Evolutionary conservation across 2,113 vertebrate genomes (phyloP), one percentile per base, ranked within the genome.

Genomic region (Penelope pileata): DNA sequence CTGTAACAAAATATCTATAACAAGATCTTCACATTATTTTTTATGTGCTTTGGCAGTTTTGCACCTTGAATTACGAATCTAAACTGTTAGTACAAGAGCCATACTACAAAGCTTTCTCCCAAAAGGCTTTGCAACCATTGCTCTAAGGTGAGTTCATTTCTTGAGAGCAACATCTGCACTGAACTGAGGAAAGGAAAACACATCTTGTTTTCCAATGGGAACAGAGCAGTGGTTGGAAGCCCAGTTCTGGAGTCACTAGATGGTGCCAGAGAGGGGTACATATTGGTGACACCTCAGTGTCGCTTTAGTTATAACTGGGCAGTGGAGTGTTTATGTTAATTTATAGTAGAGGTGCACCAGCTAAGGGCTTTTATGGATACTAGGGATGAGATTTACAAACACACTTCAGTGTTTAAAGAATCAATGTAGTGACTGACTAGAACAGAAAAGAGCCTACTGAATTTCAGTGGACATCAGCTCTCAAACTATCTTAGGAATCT

Each of bases 11-110:
- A 94, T 88, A 94, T 69, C 90, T 90, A 79, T 72, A 93, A 93
- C 90, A 88, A 94, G 76, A 97, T 86, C 91, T 94, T 86, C 73
- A 75, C 76, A 79, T 95, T 88, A 95, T 91, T 93, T 95, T 96
- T 94, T 86, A 95, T 93, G 64, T 81, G 93, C 73, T 94, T 93
- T 96, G 93, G 94, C 94, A 93, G 88, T 96, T 95, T 96, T 94
- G 95, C 93, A 95, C 94, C 93, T 94, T 84, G 91, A 95, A 86
- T 95, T 96, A 95, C 16, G 0, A 91, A 96, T 72, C 64, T 82
- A 84, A 96, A 86, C 88, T 95, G 91, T 90, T 91, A 83, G 56
- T 86, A 91, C 82, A 91, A 95, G 91, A 94, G 34, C 68, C 60
- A 78, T 12, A 67, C 43, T 53, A 86, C 90, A 95, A 88, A 94